These are phyloP conservation scores for Esox niger DNA, from an alignment of 2,113 vertebrate genomes.

Conservation along the genomic window DNA sequence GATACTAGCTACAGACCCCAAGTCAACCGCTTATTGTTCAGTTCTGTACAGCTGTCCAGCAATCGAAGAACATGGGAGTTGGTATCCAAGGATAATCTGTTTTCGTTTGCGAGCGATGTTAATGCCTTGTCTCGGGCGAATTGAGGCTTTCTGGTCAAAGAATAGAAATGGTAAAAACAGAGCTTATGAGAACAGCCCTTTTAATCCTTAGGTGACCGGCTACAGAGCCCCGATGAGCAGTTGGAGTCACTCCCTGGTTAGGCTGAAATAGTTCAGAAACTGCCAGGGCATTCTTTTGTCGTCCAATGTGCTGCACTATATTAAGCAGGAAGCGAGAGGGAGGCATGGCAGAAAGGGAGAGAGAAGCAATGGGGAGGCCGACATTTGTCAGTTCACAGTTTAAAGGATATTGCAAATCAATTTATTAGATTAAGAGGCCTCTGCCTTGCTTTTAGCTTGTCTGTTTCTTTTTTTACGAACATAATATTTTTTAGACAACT, in stretches of 20 bases:
- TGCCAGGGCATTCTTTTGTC: constrained; percentile 58
- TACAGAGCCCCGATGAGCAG: constrained; percentile 55
- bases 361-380: constrained; percentile 39
- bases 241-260: constrained; percentile 42
- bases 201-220: constrained; percentile 68
- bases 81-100: constrained; percentile 77
- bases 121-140: constrained; percentile 69
- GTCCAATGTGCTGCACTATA: constrained; percentile 44
- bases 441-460: constrained; percentile 64
- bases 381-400: constrained; percentile 76
- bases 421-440: constrained; percentile 76
- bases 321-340: constrained; percentile 42
- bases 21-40: constrained; percentile 60
- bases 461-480: constrained; percentile 46
- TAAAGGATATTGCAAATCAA: constrained; percentile 78
- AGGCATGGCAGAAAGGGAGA: constrained; percentile 54
- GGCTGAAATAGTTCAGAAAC: constrained; percentile 55
- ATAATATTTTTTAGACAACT: constrained; percentile 67
- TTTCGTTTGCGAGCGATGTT: constrained; percentile 60
- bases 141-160: constrained; percentile 63
- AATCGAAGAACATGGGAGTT: constrained; percentile 62
- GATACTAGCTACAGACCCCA: constrained; percentile 39
- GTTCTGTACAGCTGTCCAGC: constrained; percentile 58
- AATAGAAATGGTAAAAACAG: constrained; percentile 48
- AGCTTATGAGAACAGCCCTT: constrained; percentile 42